These are phyloP conservation scores for Catharus ustulatus DNA, from an alignment of 2,797 vertebrate species.

Conservation along the genomic window DNA sequence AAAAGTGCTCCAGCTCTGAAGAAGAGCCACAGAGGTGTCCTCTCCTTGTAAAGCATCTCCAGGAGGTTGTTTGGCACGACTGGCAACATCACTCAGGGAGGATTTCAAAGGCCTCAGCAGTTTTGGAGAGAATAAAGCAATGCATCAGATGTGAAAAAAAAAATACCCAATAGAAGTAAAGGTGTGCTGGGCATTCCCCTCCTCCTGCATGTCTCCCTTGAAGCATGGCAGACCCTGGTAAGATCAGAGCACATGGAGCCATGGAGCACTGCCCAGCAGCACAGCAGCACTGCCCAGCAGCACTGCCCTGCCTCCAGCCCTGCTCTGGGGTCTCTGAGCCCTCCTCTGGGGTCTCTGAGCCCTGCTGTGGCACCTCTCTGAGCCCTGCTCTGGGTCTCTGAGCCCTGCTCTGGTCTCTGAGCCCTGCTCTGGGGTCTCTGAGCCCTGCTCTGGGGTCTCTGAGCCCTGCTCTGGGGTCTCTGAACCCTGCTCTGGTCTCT, in stretches of 20 bases:
- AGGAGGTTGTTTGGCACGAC: background rate
- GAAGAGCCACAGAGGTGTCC: background rate
- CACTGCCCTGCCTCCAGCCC: background rate
- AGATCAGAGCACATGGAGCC: background rate
- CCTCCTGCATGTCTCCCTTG: background rate
- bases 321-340: too few species aligned
- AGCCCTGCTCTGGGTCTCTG: too few species aligned
- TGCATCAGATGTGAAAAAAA: accelerated
- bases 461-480: too few species aligned
- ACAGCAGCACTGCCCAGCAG: background rate
- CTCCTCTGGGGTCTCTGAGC: too few species aligned
- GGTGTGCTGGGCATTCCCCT: background rate
- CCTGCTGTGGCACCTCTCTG: too few species aligned
- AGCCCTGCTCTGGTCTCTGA: too few species aligned
- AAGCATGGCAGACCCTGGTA: accelerated
- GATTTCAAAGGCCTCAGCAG: background rate
- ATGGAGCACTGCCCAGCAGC: accelerated
- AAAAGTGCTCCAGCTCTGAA: background rate
- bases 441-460: too few species aligned
- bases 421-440: too few species aligned
- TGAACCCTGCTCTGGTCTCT: too few species aligned
- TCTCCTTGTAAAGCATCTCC: accelerated
- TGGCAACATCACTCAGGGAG: background rate
- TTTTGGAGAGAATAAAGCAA: background rate
- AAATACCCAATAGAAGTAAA: accelerated